Base-by-base conservation (phyloP, 1,140 invertebrate genomes). In the Heliconius congener region DNA sequence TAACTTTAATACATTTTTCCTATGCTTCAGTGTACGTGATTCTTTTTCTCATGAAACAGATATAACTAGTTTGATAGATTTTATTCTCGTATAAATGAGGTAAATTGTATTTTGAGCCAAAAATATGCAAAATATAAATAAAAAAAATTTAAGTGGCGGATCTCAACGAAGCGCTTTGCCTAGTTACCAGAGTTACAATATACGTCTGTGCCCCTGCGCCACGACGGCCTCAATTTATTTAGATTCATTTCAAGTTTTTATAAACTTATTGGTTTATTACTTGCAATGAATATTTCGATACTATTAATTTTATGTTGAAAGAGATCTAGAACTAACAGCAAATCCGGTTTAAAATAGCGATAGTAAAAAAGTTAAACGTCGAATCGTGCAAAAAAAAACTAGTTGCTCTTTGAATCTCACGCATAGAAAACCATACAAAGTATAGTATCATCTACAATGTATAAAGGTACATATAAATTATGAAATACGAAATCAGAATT, bases 391-490 rank as follows among this genome's bases (percentile, higher is more conserved):
- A 66, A 57, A 66, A 66, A 66, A 66, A 66, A 66, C 27, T 4
- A 66, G 60, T 66, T 30, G 60, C 60, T 66, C 60, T 66, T n/a
- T 66, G 60, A 66, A 30, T 66, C 60, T 66, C 60, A 66, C 27
- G 60, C 60, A 66, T 66, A 66, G 9, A 27, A 30, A 66, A 66
- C 1, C 11, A 16, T 66, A 16, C 13, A 46, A 46, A 46, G 42
- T 46, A 46, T 46, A 46, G 3, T 60, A 60, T 60, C 52, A 8
- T 55, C 6, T 18, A 55, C 52, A 18, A 55, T 46, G 13, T 46
- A 16, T 52, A 52, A 2, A 52, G 18, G 6, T 8, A 52, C 18
- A 27, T 27, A 27, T 23, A 23, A n/a, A 60, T 60, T 60, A 60
- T 19, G 3, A 60, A 23, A 23, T n/a, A 60, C n/a, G 9, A 60